Evolutionary conservation across 2,888 invertebrate species (phyloP), one percentile per base, ranked within the genome.

Genomic region (Drosophila borealis): DNA sequence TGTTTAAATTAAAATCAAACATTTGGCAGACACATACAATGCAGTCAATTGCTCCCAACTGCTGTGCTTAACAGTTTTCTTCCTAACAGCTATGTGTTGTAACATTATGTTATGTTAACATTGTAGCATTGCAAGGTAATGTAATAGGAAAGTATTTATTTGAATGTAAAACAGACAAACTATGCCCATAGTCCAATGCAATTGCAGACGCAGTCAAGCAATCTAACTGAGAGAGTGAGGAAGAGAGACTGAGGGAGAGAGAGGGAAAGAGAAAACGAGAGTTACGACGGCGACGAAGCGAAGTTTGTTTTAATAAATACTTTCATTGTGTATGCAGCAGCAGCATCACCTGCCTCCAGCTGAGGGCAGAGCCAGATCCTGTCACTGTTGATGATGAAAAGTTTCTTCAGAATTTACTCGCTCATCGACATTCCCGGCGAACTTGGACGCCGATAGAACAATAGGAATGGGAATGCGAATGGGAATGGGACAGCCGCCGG

Each of bases 301-400:
- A 65, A 84, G 89, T 84, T 85, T 81, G 85, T 89, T 88, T 89
- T 89, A 89, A 89, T 83, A 83, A 89, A 84, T 89, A 89, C 81
- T 84, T 87, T 72, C 89, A 84, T 84, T 84, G 88, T 89, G 88
- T 68, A 62, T 74, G 78, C 78, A 66, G 54, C 60, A 37, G 13
- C 50, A 17, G 70, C 60, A 41, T 67, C 80, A 85, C 82, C 83
- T 85, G 86, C 66, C 62, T 42, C 44, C 42, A 57, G 48, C 60
- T 49, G 60, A 36, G 55, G 42, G 25, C 41, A 45, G 21, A 17
- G 25, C 21, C 29, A 49, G 49, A 37, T 39, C 41, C 45, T 60
- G 62, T 69, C 59, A 55, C 45, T 64, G 61, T 59, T 67, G 77
- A 67, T 83, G 76, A 67, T 67, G 73, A 54, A 61, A 75, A 88